Percentiles rank a stretch among this genome's conserved stretches.
Evolutionary conservation across 1,140 invertebrate species (phyloP).

Genomic region (Helicoverpa armigera): DNA sequence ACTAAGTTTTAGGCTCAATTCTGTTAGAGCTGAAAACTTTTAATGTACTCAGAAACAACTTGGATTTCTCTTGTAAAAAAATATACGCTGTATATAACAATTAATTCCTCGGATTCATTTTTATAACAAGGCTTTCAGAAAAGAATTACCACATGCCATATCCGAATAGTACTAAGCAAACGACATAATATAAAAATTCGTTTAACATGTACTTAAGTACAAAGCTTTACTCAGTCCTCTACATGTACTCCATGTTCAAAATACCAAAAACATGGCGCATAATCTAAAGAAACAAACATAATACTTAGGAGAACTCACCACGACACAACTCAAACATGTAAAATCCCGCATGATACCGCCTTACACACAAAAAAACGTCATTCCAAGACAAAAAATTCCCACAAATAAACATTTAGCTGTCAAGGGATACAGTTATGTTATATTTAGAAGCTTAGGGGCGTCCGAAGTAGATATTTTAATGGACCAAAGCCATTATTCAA

Average conservation of each 20-base stretch:
- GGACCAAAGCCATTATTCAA: conserved; percentile 64
- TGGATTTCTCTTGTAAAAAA: no score
- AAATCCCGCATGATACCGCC: conserved; percentile 43
- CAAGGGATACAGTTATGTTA: conserved; percentile 60
- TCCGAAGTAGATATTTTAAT: conserved; percentile 69
- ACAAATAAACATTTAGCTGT: conserved; percentile 73
- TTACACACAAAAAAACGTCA: conserved; percentile 52
- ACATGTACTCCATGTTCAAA: conserved; percentile 33
- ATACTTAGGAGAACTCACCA: conserved; percentile 45
- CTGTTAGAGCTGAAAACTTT: no score
- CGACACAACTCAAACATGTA: conserved; percentile 43
- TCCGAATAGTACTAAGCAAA: background rate
- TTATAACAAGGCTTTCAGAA: background rate
- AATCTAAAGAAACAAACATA: conserved; percentile 39
- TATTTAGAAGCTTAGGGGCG: conserved; percentile 67
- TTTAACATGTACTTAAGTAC: background rate
- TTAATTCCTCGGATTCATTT: no score
- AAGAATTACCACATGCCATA: background rate
- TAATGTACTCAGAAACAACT: no score
- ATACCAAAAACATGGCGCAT: conserved; percentile 26
- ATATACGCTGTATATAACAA: no score
- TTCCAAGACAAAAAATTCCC: conserved; percentile 62
- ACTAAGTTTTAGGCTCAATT: no score
- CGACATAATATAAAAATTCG: background rate
- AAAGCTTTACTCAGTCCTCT: background rate